Evolutionary conservation across 1,140 invertebrate genomes (phyloP).

Genomic region (Delia radicum): DNA sequence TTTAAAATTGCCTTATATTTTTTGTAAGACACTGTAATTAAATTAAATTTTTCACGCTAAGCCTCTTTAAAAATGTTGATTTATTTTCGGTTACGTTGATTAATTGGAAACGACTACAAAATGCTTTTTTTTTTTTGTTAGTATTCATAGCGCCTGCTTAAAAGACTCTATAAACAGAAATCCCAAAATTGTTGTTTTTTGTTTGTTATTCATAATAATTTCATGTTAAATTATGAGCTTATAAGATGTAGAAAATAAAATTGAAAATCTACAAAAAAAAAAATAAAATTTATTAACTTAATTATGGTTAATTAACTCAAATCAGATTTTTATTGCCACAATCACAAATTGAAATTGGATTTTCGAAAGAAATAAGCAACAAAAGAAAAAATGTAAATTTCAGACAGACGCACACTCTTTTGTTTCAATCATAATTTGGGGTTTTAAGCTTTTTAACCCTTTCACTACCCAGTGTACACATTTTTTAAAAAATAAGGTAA

Average conservation of each 20-base stretch:
- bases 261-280: background rate
- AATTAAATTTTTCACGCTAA: background rate
- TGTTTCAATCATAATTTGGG: slow-evolving; percentile 11
- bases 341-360: slow-evolving; percentile 19
- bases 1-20: no score
- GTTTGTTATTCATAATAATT: background rate
- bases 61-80: slow-evolving; percentile 6
- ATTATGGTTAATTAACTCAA: slow-evolving; percentile 21
- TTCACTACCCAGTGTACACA: no score
- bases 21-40: no score
- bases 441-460: background rate
- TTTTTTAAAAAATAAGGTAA: no score
- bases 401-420: slow-evolving; percentile 8
- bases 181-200: background rate
- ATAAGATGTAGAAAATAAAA: background rate
- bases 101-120: background rate
- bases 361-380: background rate
- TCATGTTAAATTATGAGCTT: background rate
- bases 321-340: slow-evolving; percentile 20
- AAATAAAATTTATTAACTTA: slow-evolving; percentile 17
- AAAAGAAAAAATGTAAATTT: background rate
- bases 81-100: slow-evolving; percentile 4
- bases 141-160: background rate
- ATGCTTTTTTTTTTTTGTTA: background rate
- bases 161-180: no score